These are phyloP conservation scores for Hymenochirus boettgeri DNA, from an alignment of 2,113 vertebrate genomes.

Conservation along the genomic window DNA sequence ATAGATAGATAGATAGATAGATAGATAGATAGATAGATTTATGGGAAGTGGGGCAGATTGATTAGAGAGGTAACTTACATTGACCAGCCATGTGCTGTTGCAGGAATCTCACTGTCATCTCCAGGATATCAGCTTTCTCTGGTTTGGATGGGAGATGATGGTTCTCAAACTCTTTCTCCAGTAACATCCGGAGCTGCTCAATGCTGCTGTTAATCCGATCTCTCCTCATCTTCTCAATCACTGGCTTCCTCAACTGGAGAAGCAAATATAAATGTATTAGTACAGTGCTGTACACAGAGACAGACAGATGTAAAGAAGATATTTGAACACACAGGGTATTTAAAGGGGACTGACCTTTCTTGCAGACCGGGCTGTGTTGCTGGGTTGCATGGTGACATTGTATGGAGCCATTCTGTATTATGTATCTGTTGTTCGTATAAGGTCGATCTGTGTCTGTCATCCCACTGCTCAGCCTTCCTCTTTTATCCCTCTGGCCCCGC, in stretches of 20 bases:
- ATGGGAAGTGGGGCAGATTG: no score
- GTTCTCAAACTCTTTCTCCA: constrained; percentile 69
- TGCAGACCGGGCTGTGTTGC: constrained; percentile 5
- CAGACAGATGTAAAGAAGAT: no score
- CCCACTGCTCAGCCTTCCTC: background rate
- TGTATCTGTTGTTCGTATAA: no score
- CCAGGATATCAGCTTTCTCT: constrained; percentile 75
- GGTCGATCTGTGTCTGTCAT: constrained; percentile 16
- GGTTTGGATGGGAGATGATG: constrained; percentile 71
- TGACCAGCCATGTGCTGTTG: constrained; percentile 42
- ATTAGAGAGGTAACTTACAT: constrained; percentile 46
- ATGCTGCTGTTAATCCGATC: constrained; percentile 77
- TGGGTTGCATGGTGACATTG: background rate
- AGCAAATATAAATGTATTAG: background rate
- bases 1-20: no score
- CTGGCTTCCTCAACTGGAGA: constrained; percentile 65
- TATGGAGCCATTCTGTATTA: background rate
- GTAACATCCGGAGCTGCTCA: constrained; percentile 66
- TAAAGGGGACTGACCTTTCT: constrained; percentile 31
- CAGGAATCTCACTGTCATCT: constrained; percentile 74
- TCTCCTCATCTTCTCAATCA: constrained; percentile 73
- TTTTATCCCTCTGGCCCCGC: constrained; percentile 13
- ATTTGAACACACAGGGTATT: no score
- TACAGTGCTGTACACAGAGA: no score
- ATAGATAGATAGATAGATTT: no score